phyloP scores from a whole-genome alignment of 2,113 vertebrate species.

The Edolisoma coerulescens region DNA sequence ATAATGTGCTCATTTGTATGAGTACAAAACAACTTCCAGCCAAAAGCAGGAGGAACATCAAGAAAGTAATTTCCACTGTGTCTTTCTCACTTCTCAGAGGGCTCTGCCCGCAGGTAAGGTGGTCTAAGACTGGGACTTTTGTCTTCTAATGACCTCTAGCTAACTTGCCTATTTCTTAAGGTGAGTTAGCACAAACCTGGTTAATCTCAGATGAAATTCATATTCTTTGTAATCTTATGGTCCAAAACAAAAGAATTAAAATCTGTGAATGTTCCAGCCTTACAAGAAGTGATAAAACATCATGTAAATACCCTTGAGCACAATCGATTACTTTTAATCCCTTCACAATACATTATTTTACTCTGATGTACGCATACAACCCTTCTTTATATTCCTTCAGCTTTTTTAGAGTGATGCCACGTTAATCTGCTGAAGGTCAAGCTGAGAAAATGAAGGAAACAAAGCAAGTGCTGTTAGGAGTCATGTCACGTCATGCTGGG shows the following conservation, averaged over 20 bases:
- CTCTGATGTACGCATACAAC: neutral
- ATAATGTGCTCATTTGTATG: neutral
- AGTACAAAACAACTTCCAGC: neutral
- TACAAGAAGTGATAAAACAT: neutral
- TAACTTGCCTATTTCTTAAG: neutral
- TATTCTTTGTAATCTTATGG: neutral
- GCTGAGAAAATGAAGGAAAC: neutral
- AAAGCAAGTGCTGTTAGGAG: neutral
- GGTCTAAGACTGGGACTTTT: neutral
- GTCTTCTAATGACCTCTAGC: neutral
- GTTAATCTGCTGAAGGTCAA: neutral
- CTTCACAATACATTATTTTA: neutral
- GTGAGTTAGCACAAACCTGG: neutral
- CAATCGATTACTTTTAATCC: neutral
- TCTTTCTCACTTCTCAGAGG: neutral
- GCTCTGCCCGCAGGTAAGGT: accelerated
- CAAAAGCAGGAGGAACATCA: neutral
- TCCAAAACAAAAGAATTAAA: neutral
- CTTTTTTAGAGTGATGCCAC: neutral
- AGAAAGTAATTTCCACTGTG: neutral
- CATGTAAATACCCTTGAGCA: neutral
- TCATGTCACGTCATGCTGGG: neutral
- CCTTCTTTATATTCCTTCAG: neutral
- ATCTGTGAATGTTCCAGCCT: neutral
- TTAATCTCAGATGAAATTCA: neutral